phyloP scores from a whole-genome alignment of 2,113 vertebrate genomes.

The Bos taurus region ARS-UCD2.0 NC_037356.1:5549001-5549500 shows the following conservation, averaged over 20 bases:
- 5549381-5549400: not conserved
- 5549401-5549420: not conserved
- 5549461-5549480: not conserved
- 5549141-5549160: rapidly evolving
- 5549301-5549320: not conserved
- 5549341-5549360: not conserved
- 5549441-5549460: not conserved
- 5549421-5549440: not conserved
- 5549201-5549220: not conserved
- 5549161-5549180: not conserved
- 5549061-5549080: rapidly evolving
- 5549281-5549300: not conserved
- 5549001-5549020: not conserved
- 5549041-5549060: not conserved
- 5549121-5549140: not conserved
- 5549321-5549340: not conserved
- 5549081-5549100: not conserved
- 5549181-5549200: not conserved
- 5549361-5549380: rapidly evolving
- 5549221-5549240: not conserved
- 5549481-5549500: not conserved
- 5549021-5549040: not conserved
- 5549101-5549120: not conserved
- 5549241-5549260: not conserved
- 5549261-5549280: not conserved